phyloP scores from a whole-genome alignment of 2,888 invertebrate genomes.

The Hirtodrosophila duncani region DNA sequence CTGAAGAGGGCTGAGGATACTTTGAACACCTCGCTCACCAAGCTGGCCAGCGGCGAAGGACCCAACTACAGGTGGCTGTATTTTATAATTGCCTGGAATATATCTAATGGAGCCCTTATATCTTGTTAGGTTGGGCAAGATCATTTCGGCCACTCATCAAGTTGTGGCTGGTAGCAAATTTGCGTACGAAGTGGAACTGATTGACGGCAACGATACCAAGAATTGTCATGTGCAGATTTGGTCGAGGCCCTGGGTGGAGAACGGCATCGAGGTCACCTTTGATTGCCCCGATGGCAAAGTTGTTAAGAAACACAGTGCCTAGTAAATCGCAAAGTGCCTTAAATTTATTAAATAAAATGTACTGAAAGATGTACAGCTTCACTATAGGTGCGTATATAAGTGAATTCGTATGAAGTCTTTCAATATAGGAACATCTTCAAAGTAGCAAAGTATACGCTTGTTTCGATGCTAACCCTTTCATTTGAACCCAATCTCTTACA shows the following conservation, averaged over 20 bases:
- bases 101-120: background rate
- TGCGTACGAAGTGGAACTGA: constrained; percentile 41
- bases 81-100: too few species aligned
- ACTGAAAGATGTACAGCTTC: too few species aligned
- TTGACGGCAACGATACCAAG: constrained; percentile 31
- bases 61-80: constrained; percentile 42
- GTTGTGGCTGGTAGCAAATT: constrained; percentile 42
- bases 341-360: constrained; percentile 1
- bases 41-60: constrained; percentile 39
- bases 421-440: too few species aligned
- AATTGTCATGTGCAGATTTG: constrained; percentile 51
- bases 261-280: constrained; percentile 49
- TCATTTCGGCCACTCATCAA: constrained; percentile 46
- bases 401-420: too few species aligned
- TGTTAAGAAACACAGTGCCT: constrained; percentile 29
- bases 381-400: too few species aligned
- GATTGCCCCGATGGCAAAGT: constrained; percentile 40
- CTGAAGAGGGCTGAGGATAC: constrained; percentile 23
- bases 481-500: too few species aligned
- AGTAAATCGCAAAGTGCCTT: background rate
- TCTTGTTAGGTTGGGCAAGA: constrained; percentile 41
- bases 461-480: too few species aligned
- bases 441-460: too few species aligned
- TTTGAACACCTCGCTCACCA: constrained; percentile 17
- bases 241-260: constrained; percentile 50